phyloP scores from a whole-genome alignment of 2,113 vertebrate species.

The Sorex fumeus region DNA sequence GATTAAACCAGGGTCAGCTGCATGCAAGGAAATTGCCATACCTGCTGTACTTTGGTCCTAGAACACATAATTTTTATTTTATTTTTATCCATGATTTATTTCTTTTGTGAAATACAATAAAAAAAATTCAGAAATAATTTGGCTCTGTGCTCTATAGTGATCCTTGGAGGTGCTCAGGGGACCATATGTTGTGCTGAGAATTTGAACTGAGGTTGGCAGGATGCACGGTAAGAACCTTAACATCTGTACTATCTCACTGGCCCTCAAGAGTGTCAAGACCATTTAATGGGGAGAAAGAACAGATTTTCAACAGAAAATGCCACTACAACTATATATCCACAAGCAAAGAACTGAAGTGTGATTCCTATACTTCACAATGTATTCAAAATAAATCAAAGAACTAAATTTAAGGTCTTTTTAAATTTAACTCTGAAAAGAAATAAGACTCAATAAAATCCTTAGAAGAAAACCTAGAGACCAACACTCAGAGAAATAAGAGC shows the following conservation, averaged over 20 bases:
- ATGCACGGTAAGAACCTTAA: too few relatives aligned
- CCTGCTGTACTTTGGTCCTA: too few relatives aligned
- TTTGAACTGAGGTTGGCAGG: too few relatives aligned
- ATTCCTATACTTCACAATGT: neutral
- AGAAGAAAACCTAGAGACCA: constrained; percentile 12
- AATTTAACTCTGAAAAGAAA: neutral
- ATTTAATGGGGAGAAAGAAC: neutral
- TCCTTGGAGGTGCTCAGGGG: too few relatives aligned
- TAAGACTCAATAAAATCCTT: constrained; percentile 50
- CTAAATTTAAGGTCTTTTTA: neutral
- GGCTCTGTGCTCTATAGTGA: too few relatives aligned
- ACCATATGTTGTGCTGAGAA: too few relatives aligned
- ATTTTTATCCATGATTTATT: constrained; percentile 45
- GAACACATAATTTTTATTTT: too few relatives aligned
- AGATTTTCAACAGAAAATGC: neutral
- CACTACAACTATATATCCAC: neutral
- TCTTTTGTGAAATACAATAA: constrained; percentile 42
- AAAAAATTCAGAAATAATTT: too few relatives aligned
- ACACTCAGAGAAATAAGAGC: too few relatives aligned
- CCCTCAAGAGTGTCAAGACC: neutral
- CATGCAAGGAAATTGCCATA: too few relatives aligned
- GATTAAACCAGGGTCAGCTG: too few relatives aligned
- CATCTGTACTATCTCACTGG: too few relatives aligned
- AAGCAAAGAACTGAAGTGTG: neutral
- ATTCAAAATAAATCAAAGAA: constrained; percentile 50